Base-by-base conservation (phyloP, 2,888 invertebrate genomes). In the Agriotes lineatus region DNA sequence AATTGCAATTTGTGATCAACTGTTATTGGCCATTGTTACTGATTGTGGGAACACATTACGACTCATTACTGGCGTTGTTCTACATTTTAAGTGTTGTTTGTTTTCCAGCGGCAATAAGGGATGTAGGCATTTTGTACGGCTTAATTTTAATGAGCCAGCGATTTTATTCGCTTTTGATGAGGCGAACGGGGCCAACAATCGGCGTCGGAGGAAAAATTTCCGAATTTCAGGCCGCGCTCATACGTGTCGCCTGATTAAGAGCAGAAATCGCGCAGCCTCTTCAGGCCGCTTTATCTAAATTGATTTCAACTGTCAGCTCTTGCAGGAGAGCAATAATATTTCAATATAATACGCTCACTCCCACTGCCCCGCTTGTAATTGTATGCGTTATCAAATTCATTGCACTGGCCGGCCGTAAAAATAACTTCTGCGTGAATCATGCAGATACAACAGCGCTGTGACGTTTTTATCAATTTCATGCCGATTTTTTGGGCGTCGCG, bases 341-440 rank as follows among this genome's bases (percentile, higher is more conserved):
- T 44, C 18, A 12, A 14, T 19, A 16, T 44, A 19, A 44, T 44
- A 44, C 16, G 7, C 44, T 44, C 9, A 10, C 44, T 44, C 44
- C 44, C 44, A 44, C 44, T 1, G 19, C 9, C 19, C 18, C 7
- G 10, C 44, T 7, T 44, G 44, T 44, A 44, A 44, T 44, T 44
- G 44, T 44, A 14, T 44, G 44, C 10, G 44, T 44, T 44, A 44
- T 44, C 44, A 44, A 44, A 44, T 44, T 44, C 18, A 44, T 44
- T 18, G 44, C 9, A 44, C 2, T 9, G 18, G 10, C 2, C 4
- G 10, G 19, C 44, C 16, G 14, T 44, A 44, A 44, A 44, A 44
- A 19, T 19, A 18, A 44, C 14, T 44, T 44, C 19, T 10, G 19
- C 44, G 10, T 44, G 44, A 19, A 9, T 44, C 44, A 19, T 44